Base-by-base conservation (phyloP, 2,888 invertebrate species). In the Orthosia incerta region DNA sequence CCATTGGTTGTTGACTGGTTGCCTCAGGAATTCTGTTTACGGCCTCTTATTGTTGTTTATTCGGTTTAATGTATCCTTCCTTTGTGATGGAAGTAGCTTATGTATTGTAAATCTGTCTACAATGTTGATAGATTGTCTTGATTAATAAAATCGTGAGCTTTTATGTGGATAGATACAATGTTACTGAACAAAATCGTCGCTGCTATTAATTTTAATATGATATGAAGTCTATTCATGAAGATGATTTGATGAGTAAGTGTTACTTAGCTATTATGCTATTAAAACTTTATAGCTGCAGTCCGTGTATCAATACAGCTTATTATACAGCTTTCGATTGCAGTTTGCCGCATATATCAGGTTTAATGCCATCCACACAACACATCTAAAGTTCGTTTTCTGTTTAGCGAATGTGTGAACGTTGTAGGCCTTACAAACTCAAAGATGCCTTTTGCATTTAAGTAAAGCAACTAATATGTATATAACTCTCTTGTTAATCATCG, bases 1-100 rank as follows among this genome's bases (percentile, higher is more conserved):
- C 86, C 87, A 89, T 90, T 88, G 86, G 84, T 86, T 69, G 79
- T 87, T 85, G 84, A 85, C 84, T 59, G 73, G 69, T 69, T 39
- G 39, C 74, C 75, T 88, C 83, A 84, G 73, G 80, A 85, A 80
- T 74, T 46, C 69, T 39, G 53, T 84, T 83, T 83, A 79, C 71
- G 57, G 39, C 69, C 68, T 64, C 59, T 75, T 77, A 75, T 73
- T 76, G 68, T 66, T 78, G 66, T 82, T 80, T 86, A 85, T 86
- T 84, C 66, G 45, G 55, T 82, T 85, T 86, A 80, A 83, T 76
- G 71, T 23, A 73, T 79, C 31, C 61, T 67, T 74, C 76, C 73
- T 84, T 84, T 84, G 80, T 86, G 75, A 68, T 73, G 68, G 50
- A 74, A 53, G 51, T 60, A 62, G 65, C 55, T 64, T 61, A 61